Evolutionary conservation across 2,888 invertebrate species (phyloP).

Genomic region (Spisula subtruncata): DNA sequence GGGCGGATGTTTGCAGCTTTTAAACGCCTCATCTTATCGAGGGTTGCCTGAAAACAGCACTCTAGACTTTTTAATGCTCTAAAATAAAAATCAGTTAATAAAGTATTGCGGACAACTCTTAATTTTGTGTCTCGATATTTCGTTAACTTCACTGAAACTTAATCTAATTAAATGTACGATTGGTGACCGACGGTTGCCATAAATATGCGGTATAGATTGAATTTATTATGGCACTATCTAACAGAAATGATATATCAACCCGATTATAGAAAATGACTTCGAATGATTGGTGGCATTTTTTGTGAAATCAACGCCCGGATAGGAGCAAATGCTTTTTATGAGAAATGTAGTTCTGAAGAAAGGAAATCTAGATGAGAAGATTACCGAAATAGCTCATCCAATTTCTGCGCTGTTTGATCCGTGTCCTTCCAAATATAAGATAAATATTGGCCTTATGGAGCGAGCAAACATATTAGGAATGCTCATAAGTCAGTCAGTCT

Average conservation of each 20-base stretch:
- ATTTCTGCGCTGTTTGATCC: neutral
- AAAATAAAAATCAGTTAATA: too few species aligned
- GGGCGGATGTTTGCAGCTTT: too few species aligned
- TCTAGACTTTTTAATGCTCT: too few species aligned
- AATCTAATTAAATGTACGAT: too few species aligned
- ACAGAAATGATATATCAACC: neutral
- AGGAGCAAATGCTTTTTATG: neutral
- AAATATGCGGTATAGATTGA: too few species aligned
- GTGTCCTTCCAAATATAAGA: constrained; percentile 18
- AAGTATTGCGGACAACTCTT: too few species aligned
- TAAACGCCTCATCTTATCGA: too few species aligned
- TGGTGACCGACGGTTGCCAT: too few species aligned
- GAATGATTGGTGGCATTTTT: neutral
- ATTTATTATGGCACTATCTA: too few species aligned
- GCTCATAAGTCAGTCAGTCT: constrained; percentile 12
- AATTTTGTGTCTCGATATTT: too few species aligned
- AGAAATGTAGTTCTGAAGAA: neutral
- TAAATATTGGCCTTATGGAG: constrained; percentile 30
- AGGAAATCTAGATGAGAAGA: neutral
- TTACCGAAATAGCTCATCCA: neutral
- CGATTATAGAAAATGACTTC: neutral
- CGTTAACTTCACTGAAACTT: too few species aligned
- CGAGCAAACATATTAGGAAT: constrained; percentile 11
- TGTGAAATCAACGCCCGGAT: neutral
- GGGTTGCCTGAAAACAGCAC: too few species aligned